Conservation (phyloP, 1,140 invertebrate species). For the Trichoplusia ni region DNA sequence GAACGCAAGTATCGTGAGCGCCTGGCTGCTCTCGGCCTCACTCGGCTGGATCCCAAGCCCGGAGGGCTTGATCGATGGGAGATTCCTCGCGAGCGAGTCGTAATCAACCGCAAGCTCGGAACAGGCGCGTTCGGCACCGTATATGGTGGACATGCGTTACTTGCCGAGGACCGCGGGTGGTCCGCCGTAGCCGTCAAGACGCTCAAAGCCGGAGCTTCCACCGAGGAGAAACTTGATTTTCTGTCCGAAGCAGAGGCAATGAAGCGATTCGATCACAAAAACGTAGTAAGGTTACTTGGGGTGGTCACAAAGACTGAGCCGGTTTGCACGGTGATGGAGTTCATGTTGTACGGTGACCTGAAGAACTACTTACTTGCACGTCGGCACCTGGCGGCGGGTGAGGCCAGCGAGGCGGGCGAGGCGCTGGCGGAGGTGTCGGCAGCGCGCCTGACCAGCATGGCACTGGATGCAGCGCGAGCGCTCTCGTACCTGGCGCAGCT, state of each 20-base stretch:
- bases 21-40: constrained; percentile 86
- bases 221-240: constrained; percentile 95
- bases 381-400: constrained; percentile 36
- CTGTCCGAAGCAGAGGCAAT: constrained; percentile 95
- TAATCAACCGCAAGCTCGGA: constrained; percentile 92
- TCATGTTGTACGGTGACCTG: constrained; percentile 59
- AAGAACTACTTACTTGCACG: constrained; percentile 49
- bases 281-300: constrained; percentile 60
- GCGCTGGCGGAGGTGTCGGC: constrained; percentile 86
- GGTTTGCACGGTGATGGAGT: constrained; percentile 61
- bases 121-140: constrained; percentile 93
- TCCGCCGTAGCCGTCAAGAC: constrained; percentile 95
- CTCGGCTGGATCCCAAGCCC: constrained; percentile 82
- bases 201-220: constrained; percentile 89
- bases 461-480: constrained; percentile 92
- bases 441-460: constrained; percentile 90
- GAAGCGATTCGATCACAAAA: constrained; percentile 88
- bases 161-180: constrained; percentile 88
- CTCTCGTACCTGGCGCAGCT: constrained; percentile 89
- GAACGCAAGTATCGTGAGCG: constrained; percentile 86
- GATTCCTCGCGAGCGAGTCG: constrained; percentile 89
- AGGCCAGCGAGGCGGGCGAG: constrained; percentile 16
- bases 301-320: constrained; percentile 56
- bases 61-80: constrained; percentile 91
- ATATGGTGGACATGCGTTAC: constrained; percentile 79